These are phyloP conservation scores for Tetramorium simillimum DNA, from an alignment of 1,140 invertebrate genomes.

Conservation along the genomic window DNA sequence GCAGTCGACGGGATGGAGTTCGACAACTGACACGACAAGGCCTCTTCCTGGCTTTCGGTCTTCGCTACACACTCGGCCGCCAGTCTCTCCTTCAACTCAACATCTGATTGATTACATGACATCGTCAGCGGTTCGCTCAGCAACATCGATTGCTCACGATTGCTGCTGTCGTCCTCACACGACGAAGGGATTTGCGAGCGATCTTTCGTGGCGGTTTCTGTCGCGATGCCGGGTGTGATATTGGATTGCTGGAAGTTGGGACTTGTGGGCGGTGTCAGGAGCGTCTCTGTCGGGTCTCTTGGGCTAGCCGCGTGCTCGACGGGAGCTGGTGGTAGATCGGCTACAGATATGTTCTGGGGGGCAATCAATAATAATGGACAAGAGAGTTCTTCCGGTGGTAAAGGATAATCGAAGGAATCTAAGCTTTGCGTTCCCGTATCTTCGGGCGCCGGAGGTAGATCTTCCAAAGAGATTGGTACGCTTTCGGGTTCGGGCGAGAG, in stretches of 20 bases:
- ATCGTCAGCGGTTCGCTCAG: conserved; percentile 66
- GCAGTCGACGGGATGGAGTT: conserved; percentile 67
- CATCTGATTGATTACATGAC: conserved; percentile 77
- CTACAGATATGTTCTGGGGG: conserved; percentile 3
- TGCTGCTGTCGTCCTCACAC: conserved; percentile 70
- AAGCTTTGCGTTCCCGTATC: neutral
- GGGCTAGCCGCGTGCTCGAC: conserved; percentile 38
- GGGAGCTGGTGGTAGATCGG: conserved; percentile 30
- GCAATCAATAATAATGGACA: conserved; percentile 46
- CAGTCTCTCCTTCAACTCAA: conserved; percentile 78
- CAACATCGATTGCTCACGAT: conserved; percentile 73
- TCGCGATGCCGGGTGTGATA: conserved; percentile 63
- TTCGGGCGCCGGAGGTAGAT: conserved; percentile 57
- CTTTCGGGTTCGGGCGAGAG: conserved; percentile 34
- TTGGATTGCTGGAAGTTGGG: conserved; percentile 64
- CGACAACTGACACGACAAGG: conserved; percentile 75
- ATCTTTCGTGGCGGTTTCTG: conserved; percentile 72
- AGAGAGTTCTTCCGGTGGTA: conserved; percentile 72
- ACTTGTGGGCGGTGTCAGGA: conserved; percentile 73
- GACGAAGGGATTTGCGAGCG: conserved; percentile 67
- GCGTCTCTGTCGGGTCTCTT: conserved; percentile 65
- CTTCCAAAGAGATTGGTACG: conserved; percentile 30
- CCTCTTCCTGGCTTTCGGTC: conserved; percentile 70
- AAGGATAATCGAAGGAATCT: conserved; percentile 61
- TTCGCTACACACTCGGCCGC: conserved; percentile 71